A percentile compares a stretch with the other conserved stretches of the same genome.
These are phyloP conservation scores for Drosophila arawakana DNA, from an alignment of 1,140 invertebrate genomes.

Conservation along the genomic window DNA sequence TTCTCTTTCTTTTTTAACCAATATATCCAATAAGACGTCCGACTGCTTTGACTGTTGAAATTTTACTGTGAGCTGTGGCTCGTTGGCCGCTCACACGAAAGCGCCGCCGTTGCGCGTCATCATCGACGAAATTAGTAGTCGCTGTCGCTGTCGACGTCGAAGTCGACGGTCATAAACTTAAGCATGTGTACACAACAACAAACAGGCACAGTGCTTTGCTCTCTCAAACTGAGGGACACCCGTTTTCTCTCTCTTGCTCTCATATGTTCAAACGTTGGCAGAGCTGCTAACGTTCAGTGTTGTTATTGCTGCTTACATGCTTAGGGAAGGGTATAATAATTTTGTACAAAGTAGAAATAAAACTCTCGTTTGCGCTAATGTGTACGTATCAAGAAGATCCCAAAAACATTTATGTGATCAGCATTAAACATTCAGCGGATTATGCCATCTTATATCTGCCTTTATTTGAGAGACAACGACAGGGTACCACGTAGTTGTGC, in stretches of 20 bases:
- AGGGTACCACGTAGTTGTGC: too few relatives aligned
- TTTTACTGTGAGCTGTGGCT: conserved; percentile 62
- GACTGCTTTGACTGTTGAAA: conserved; percentile 64
- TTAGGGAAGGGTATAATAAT: neutral
- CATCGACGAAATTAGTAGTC: conserved; percentile 74
- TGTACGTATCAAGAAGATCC: too few relatives aligned
- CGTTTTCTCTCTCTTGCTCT: conserved; percentile 7
- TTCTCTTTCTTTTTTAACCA: neutral
- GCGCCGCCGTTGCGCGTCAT: conserved; percentile 50
- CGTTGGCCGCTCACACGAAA: conserved; percentile 50
- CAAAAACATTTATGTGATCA: too few relatives aligned
- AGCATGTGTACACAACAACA: conserved; percentile 34
- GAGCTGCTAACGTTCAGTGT: conserved; percentile 20
- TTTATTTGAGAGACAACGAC: too few relatives aligned
- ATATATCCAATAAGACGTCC: conserved; percentile 48
- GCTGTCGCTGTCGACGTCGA: conserved; percentile 7
- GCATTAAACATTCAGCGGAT: too few relatives aligned
- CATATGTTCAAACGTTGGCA: conserved; percentile 30
- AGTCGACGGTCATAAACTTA: conserved; percentile 45
- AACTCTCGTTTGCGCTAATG: too few relatives aligned
- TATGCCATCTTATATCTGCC: too few relatives aligned
- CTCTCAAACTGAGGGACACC: neutral
- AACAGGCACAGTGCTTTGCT: conserved; percentile 10
- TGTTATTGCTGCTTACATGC: conserved; percentile 28
- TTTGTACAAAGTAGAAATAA: too few relatives aligned